A percentile compares a stretch with the other conserved stretches of the same genome.
Conservation (phyloP, 2,888 invertebrate species). For the Colostygia pectinataria region DNA sequence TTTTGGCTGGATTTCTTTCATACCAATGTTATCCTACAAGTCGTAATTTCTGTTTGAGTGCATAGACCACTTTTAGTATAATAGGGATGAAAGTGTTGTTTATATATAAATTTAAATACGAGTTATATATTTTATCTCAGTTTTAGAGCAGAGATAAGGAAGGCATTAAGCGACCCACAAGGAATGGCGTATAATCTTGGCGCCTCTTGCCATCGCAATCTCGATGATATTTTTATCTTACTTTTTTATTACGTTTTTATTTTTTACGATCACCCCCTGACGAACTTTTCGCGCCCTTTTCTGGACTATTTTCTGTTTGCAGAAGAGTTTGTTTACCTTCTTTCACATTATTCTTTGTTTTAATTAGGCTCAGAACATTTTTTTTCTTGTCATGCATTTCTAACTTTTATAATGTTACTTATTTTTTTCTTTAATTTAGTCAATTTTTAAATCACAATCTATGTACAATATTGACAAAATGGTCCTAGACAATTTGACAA, state of each 20-base stretch:
- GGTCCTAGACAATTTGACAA: too few species aligned
- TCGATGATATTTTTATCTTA: conserved; percentile 65
- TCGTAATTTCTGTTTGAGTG: neutral
- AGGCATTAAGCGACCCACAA: conserved; percentile 43
- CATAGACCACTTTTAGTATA: conserved; percentile 1
- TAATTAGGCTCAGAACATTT: too few species aligned
- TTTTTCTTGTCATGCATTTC: too few species aligned
- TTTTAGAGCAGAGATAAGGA: conserved; percentile 52
- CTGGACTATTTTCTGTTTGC: conserved; percentile 26
- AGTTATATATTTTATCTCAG: conserved; percentile 39
- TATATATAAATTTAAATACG: conserved; percentile 25
- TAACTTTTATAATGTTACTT: too few species aligned
- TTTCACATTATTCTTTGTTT: too few species aligned
- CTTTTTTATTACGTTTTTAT: conserved; percentile 62
- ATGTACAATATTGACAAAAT: too few species aligned
- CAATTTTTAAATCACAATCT: too few species aligned
- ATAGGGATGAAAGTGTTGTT: conserved; percentile 5
- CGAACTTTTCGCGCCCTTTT: conserved; percentile 23
- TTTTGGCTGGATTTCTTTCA: too few species aligned
- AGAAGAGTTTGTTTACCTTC: conserved; percentile 25
- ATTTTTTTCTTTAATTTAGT: too few species aligned
- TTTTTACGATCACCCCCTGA: conserved; percentile 54
- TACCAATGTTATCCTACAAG: conserved; percentile 6
- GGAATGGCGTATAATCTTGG: conserved; percentile 50
- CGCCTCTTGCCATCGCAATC: conserved; percentile 56